Evolutionary conservation across 1,140 invertebrate species (phyloP), one percentile per base, ranked within the genome.

Genomic region (Penaeus chinensis): DNA sequence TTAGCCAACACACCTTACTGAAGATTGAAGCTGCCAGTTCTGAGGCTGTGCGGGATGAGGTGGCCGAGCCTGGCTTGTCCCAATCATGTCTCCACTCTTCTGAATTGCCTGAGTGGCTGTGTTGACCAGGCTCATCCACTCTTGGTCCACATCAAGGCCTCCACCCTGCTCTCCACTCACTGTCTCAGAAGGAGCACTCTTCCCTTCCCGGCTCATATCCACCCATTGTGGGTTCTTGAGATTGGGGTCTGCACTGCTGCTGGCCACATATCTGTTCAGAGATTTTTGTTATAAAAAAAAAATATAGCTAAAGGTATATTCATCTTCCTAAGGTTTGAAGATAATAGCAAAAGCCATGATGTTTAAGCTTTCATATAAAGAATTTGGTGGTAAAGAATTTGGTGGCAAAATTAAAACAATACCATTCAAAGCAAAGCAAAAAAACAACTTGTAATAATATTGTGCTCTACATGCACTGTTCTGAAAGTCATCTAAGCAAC

Each of bases 51-150:
- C 27, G 54, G 88, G 76, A 90, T 89, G 74, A 42, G 76, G 20
- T 32, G 78, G 54, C n/a, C 61, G 60, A 27, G 76, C 27, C 7
- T 81, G 83, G 24, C 13, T 54, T 54, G 54, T 61, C n/a, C 60
- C 77, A 18, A 62, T 65, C 20, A 82, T 71, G 27, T 80, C 78
- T 24, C 66, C 78, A 82, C 81, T 93, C 91, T 94, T 93, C 90
- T 95, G 93, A 93, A 96, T 95, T 42, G 95, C 95, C 87, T 94
- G 93, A 2, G 95, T 95, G 32, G 96, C 96, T 19, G 95, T 95
- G 91, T 96, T 95, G 10, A 96, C 95, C 22, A 97, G 93, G 91
- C 94, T 94, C 16, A 95, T 94, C 96, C 96, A 96, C 91, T 96
- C 95, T 88, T 96, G 94, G 42, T 95, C 94, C 19, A 93, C 91